Evolutionary conservation across 92 coral and sea anemone species (phyloP).

Genomic region (Plumapathes pennacea): DNA sequence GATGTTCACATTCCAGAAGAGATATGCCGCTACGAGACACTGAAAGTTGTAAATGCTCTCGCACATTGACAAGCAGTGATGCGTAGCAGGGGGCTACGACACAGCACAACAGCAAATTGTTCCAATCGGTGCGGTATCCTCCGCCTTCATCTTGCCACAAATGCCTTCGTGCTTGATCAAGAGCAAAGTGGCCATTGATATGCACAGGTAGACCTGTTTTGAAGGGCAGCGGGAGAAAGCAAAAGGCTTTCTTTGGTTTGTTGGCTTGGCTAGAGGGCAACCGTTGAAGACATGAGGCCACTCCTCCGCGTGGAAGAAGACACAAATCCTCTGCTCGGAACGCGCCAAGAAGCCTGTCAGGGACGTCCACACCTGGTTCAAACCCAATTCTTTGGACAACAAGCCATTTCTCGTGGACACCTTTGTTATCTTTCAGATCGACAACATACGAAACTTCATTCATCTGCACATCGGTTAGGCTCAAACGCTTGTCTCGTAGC

Average conservation of each 20-base stretch:
- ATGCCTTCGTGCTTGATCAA: constrained; percentile 56
- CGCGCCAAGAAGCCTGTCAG: constrained; percentile 32
- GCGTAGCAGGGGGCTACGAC: constrained; percentile 71
- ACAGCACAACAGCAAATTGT: constrained; percentile 25
- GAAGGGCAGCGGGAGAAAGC: constrained; percentile 85
- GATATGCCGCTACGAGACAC: not conserved
- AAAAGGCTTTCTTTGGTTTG: constrained; percentile 56
- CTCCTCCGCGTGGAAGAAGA: constrained; percentile 91
- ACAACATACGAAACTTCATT: constrained; percentile 56
- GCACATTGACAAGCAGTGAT: constrained; percentile 37
- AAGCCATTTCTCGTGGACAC: constrained; percentile 67
- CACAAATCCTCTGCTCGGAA: constrained; percentile 51
- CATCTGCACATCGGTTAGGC: constrained; percentile 28
- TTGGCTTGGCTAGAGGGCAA: not conserved
- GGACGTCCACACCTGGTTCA: constrained; percentile 11
- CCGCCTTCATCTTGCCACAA: constrained; percentile 21
- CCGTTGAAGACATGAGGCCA: constrained; percentile 50
- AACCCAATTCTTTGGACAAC: constrained; percentile 73
- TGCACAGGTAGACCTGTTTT: constrained; percentile 75
- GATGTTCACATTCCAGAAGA: not conserved
- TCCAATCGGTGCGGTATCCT: constrained; percentile 56
- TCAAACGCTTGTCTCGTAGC: constrained; percentile 1
- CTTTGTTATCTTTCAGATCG: constrained; percentile 44
- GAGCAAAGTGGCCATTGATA: constrained; percentile 83
- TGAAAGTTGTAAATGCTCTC: constrained; percentile 7